phyloP scores from a whole-genome alignment of 2,888 invertebrate genomes.

The Erebia epiphron region DNA sequence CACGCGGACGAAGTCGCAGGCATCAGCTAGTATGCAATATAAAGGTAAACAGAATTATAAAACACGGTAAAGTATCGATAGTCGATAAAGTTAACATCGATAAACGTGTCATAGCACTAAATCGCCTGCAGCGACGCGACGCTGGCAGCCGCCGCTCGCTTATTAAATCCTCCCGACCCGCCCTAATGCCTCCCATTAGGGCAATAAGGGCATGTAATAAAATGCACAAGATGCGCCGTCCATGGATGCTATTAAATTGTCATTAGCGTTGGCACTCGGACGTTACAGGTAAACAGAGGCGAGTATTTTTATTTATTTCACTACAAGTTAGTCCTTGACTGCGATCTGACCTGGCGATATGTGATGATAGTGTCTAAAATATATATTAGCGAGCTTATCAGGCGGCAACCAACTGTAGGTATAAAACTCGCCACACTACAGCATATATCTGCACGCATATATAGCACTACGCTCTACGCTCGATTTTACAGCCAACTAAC shows the following conservation, averaged over 20 bases:
- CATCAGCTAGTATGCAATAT: too few species aligned
- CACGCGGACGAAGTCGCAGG: too few species aligned
- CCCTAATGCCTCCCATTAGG: slow-evolving; percentile 66
- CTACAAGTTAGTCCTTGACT: too few species aligned
- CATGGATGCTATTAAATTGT: slow-evolving; percentile 56
- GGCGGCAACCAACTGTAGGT: too few species aligned
- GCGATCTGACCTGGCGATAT: too few species aligned
- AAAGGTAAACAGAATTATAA: neutral
- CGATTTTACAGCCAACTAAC: too few species aligned
- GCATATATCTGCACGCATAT: too few species aligned
- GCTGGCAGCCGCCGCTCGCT: slow-evolving; percentile 70
- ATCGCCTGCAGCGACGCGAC: slow-evolving; percentile 62
- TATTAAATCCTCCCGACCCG: slow-evolving; percentile 79
- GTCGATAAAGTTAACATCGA: slow-evolving; percentile 19
- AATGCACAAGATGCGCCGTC: slow-evolving; percentile 50
- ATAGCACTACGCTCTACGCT: too few species aligned
- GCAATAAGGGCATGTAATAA: slow-evolving; percentile 78
- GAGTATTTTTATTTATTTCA: too few species aligned
- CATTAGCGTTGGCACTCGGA: slow-evolving; percentile 50
- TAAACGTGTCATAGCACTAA: slow-evolving; percentile 45
- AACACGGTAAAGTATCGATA: neutral
- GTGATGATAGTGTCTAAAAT: too few species aligned
- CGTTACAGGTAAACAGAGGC: neutral
- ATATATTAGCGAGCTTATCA: too few species aligned
- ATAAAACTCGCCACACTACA: too few species aligned